phyloP scores from a whole-genome alignment of 1,140 invertebrate species.

The Pemphigus obesinymphae region DNA sequence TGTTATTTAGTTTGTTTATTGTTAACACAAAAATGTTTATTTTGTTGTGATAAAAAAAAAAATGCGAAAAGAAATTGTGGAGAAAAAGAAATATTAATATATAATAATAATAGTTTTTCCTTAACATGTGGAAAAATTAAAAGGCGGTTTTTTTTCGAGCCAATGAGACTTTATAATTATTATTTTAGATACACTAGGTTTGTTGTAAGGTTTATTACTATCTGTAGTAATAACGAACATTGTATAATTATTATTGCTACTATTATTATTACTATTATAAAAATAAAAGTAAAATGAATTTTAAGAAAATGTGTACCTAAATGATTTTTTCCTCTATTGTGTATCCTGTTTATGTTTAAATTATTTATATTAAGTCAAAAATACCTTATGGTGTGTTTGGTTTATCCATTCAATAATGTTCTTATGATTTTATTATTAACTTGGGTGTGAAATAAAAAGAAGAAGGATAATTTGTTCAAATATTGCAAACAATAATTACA shows the following conservation, averaged over 20 bases:
- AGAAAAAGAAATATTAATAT: constrained; percentile 27
- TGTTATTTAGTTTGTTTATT: constrained; percentile 42
- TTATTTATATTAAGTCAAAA: not conserved
- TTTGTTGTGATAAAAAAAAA: constrained; percentile 40
- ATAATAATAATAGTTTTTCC: constrained; percentile 32
- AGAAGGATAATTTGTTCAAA: not conserved
- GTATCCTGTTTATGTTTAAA: not conserved
- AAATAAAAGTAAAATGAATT: constrained; percentile 35
- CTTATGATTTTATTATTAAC: not conserved
- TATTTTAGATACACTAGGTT: constrained; percentile 39
- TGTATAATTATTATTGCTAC: constrained; percentile 41
- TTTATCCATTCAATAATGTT: not conserved
- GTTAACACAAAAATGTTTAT: constrained; percentile 42
- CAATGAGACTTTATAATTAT: constrained; percentile 41
- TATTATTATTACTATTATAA: constrained; percentile 42
- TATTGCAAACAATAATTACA: not conserved
- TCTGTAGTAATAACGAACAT: constrained; percentile 37
- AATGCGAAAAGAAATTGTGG: constrained; percentile 8
- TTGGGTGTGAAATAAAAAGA: not conserved
- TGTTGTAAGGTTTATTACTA: constrained; percentile 41
- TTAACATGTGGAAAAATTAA: constrained; percentile 3
- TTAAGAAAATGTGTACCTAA: not conserved
- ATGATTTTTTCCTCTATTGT: not conserved
- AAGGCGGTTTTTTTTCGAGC: constrained; percentile 38
- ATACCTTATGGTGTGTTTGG: not conserved